A percentile compares a stretch with the other conserved stretches of the same genome.
Conservation (phyloP, 2,888 invertebrate species). For the Tenthredo mesomela region DNA sequence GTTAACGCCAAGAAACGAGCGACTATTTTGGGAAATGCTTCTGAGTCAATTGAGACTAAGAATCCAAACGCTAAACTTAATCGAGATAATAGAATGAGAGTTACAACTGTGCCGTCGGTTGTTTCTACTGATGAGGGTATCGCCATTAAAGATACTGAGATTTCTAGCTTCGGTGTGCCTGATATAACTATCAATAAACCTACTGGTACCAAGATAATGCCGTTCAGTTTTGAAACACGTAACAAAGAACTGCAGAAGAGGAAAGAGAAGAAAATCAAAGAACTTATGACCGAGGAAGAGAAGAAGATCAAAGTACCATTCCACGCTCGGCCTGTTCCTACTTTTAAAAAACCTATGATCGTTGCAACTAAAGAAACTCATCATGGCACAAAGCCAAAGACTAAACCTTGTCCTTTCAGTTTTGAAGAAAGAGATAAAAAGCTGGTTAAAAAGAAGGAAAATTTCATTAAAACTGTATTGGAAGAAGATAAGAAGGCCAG, state of each 20-base stretch:
- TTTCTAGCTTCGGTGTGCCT: constrained; percentile 69
- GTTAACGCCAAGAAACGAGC: constrained; percentile 79
- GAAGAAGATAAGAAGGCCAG: constrained; percentile 82
- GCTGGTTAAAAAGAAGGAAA: constrained; percentile 81
- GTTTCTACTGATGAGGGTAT: constrained; percentile 63
- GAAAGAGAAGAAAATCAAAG: constrained; percentile 77
- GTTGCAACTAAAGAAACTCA: constrained; percentile 58
- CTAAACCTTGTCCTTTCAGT: constrained; percentile 81
- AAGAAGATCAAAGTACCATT: constrained; percentile 75
- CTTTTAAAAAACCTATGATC: constrained; percentile 61
- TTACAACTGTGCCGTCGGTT: constrained; percentile 62
- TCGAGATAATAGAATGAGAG: constrained; percentile 51
- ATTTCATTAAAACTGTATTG: constrained; percentile 81
- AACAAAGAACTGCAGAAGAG: constrained; percentile 74
- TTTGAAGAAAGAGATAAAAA: constrained; percentile 85
- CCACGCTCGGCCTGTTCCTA: constrained; percentile 84
- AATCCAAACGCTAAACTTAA: constrained; percentile 24
- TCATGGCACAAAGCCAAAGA: constrained; percentile 52
- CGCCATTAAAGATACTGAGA: constrained; percentile 65
- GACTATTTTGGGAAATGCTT: constrained; percentile 82
- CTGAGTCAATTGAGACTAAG: constrained; percentile 82
- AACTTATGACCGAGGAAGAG: constrained; percentile 61
- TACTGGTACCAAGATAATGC: constrained; percentile 65
- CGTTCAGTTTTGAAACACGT: constrained; percentile 79
- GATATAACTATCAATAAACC: constrained; percentile 22